Evolutionary conservation across 1,140 invertebrate species (phyloP).

Genomic region (Drosophila truncata): DNA sequence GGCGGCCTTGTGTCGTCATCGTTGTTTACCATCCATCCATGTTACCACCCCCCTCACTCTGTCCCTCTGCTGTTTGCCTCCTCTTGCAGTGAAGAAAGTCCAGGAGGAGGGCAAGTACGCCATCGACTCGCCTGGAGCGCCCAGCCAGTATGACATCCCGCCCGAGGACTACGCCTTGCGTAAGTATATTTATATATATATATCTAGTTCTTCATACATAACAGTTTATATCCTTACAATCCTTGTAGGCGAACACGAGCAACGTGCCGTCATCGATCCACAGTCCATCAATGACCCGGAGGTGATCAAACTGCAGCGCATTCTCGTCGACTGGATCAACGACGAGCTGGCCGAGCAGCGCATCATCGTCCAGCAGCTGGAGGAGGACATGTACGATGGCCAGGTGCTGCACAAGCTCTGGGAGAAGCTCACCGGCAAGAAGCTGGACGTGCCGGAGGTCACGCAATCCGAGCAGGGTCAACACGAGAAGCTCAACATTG

Average conservation of each 20-base stretch:
- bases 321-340: conserved; percentile 99
- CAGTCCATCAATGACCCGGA: conserved; percentile 94
- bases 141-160: conserved; percentile 92
- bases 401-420: conserved; percentile 97
- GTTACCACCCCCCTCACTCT: not conserved
- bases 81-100: conserved; percentile 93
- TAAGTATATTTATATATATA: conserved; percentile 85
- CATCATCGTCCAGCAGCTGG: conserved; percentile 98
- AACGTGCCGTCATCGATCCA: conserved; percentile 97
- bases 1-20: conserved; percentile 61
- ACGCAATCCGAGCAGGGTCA: conserved; percentile 99
- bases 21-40: conserved; percentile 27
- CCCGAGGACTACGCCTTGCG: conserved; percentile 96
- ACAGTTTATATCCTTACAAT: not conserved
- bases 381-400: conserved; percentile 99
- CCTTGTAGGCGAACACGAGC: conserved; percentile 95
- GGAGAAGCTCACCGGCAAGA: conserved; percentile 95
- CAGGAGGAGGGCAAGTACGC: conserved; percentile 98
- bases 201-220: not conserved
- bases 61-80: not conserved
- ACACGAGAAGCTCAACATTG: conserved; percentile 96
- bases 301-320: conserved; percentile 93
- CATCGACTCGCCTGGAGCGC: conserved; percentile 97
- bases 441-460: conserved; percentile 98
- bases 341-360: conserved; percentile 98